These are phyloP conservation scores for Uria lomvia DNA, from an alignment of 2,113 vertebrate species.

Conservation along the genomic window DNA sequence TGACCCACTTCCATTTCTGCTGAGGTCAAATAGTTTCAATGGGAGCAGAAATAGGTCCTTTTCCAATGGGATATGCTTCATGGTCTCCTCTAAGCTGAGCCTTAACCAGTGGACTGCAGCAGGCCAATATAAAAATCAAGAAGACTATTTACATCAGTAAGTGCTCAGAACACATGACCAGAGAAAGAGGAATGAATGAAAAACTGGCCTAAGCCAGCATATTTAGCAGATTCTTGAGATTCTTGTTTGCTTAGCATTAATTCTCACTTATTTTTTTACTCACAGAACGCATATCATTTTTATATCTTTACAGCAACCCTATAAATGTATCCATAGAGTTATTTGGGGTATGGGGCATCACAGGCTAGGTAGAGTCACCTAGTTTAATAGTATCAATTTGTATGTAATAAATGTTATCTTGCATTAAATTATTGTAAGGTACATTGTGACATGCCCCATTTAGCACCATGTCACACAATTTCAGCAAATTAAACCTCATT, in stretches of 20 bases:
- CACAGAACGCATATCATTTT: neutral
- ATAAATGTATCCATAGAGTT: neutral
- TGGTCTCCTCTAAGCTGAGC: neutral
- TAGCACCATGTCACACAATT: conserved; percentile 23
- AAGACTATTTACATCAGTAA: neutral
- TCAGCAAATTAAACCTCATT: conserved; percentile 35
- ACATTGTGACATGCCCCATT: conserved; percentile 31
- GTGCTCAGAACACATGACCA: neutral
- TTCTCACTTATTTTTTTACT: neutral
- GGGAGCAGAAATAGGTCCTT: neutral
- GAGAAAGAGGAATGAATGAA: neutral
- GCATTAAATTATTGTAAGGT: conserved; percentile 15
- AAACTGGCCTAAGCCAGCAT: neutral
- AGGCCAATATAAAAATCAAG: neutral
- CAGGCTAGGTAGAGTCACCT: neutral
- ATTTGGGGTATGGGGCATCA: neutral
- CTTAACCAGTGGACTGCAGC: neutral
- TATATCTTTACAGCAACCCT: neutral
- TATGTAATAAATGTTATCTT: conserved; percentile 35
- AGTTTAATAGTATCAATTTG: conserved; percentile 12
- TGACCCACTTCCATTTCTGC: neutral
- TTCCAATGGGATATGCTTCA: neutral
- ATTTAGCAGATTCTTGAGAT: neutral
- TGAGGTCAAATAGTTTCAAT: neutral
- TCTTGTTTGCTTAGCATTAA: neutral